Evolutionary conservation across 35 echinoderm and acorn worm genomes (phyloP).

Genomic region (Patiria miniata): DNA sequence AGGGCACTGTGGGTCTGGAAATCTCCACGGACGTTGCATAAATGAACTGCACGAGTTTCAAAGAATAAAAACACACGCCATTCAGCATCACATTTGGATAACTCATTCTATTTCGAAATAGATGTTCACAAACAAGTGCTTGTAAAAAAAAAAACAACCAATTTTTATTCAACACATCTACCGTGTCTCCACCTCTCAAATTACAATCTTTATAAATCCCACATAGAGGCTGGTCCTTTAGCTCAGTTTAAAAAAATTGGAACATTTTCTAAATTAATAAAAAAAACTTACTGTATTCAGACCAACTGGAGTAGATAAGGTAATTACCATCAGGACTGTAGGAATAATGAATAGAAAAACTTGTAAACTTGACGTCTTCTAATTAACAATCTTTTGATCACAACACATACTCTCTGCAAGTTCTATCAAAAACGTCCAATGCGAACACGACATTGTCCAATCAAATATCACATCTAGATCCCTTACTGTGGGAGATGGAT

Average conservation of each 20-base stretch:
- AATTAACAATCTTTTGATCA: not conserved
- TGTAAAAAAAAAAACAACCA: no score
- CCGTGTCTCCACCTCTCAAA: no score
- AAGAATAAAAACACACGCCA: not conserved
- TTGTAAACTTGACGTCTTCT: not conserved
- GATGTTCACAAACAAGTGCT: not conserved
- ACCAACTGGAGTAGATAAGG: conserved; percentile 97
- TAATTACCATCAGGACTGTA: conserved; percentile 94
- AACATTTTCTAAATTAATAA: not conserved
- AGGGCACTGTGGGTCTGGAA: conserved; percentile 86
- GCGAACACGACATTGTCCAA: no score
- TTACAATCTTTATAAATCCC: no score
- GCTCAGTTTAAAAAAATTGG: not conserved
- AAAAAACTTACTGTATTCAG: conserved; percentile 77
- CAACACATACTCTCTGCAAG: no score
- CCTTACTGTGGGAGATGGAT: no score
- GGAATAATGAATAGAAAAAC: conserved; percentile 11
- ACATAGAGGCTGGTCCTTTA: no score
- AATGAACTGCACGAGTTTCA: conserved; percentile 66
- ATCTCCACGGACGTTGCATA: conserved; percentile 95
- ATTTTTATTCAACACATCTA: no score
- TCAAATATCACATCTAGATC: no score
- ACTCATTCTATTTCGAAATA: not conserved
- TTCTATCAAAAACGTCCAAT: no score
- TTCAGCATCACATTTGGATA: not conserved